phyloP scores from a whole-genome alignment of 2,888 invertebrate species.

The Pherbina coryleti region DNA sequence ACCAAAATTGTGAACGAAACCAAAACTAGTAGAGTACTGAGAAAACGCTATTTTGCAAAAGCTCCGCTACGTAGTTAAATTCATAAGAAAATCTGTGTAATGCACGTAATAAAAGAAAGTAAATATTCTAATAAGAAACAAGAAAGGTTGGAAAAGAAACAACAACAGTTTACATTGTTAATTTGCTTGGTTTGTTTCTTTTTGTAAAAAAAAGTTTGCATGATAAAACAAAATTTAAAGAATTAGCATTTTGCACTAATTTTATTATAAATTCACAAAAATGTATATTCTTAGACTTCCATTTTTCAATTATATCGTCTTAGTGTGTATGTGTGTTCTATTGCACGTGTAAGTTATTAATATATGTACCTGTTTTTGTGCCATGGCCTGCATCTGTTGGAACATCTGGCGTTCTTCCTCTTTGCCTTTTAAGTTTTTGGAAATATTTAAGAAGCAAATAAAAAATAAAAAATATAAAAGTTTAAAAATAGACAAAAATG shows the following conservation, averaged over 20 bases:
- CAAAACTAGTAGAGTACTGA: background rate
- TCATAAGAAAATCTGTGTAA: background rate
- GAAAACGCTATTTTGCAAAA: background rate
- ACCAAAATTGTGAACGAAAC: background rate
- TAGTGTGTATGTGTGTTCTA: background rate
- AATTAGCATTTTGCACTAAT: slow-evolving; percentile 28
- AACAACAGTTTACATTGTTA: background rate
- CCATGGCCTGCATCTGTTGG: slow-evolving; percentile 97
- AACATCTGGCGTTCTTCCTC: slow-evolving; percentile 96
- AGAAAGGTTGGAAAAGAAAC: background rate
- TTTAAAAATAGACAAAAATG: background rate
- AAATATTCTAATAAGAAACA: slow-evolving; percentile 34
- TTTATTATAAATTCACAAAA: background rate
- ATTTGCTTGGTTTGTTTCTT: slow-evolving; percentile 13
- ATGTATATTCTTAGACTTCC: background rate
- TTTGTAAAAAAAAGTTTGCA: background rate
- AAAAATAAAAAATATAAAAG: background rate
- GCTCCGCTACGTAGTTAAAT: slow-evolving; percentile 7
- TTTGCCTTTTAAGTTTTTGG: slow-evolving; percentile 76
- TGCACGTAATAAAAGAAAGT: slow-evolving; percentile 1
- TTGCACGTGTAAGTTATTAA: background rate
- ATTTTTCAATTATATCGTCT: background rate
- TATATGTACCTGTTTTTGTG: slow-evolving; percentile 89
- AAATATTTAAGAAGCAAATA: background rate
- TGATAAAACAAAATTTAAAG: background rate